Evolutionary conservation across 1,140 invertebrate species (phyloP).

Genomic region (Bombus polaris): DNA sequence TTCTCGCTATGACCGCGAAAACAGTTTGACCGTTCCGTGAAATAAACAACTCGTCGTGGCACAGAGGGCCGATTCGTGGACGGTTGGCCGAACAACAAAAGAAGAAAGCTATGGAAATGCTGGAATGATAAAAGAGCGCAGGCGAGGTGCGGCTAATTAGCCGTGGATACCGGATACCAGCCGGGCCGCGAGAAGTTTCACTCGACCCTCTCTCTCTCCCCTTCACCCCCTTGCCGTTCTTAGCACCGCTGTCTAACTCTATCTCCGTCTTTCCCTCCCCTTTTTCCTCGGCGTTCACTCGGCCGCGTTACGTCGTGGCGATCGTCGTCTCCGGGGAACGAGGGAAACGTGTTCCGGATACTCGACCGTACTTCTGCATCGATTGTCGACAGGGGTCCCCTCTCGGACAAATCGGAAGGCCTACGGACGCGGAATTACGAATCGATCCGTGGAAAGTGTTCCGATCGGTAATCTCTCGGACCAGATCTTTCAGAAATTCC

Average conservation of each 20-base stretch:
- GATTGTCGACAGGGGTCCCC: conserved; percentile 32
- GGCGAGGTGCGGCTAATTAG: conserved; percentile 64
- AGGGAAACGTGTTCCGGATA: conserved; percentile 65
- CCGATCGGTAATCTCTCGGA: background rate
- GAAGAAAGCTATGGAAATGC: conserved; percentile 61
- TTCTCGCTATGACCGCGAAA: conserved; percentile 13
- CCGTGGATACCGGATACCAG: conserved; percentile 66
- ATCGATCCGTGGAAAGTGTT: background rate
- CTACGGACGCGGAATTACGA: conserved; percentile 37
- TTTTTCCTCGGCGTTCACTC: conserved; percentile 47
- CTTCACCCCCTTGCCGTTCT: background rate
- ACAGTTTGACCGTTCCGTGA: conserved; percentile 14
- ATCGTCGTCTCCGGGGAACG: conserved; percentile 57
- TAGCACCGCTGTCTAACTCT: background rate
- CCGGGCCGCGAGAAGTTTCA: conserved; percentile 61
- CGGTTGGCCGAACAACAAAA: conserved; percentile 27
- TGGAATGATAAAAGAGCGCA: conserved; percentile 56
- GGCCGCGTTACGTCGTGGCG: conserved; percentile 28
- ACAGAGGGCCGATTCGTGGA: background rate
- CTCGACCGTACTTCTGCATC: conserved; percentile 50
- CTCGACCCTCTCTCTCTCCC: conserved; percentile 46
- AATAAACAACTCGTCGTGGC: background rate
- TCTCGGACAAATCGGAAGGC: conserved; percentile 44
- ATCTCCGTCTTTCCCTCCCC: conserved; percentile 21
- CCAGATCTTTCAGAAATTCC: background rate